A percentile compares a stretch with the other conserved stretches of the same genome.
Conservation (phyloP, 2,113 vertebrate genomes). For the Tursiops truncatus region DNA sequence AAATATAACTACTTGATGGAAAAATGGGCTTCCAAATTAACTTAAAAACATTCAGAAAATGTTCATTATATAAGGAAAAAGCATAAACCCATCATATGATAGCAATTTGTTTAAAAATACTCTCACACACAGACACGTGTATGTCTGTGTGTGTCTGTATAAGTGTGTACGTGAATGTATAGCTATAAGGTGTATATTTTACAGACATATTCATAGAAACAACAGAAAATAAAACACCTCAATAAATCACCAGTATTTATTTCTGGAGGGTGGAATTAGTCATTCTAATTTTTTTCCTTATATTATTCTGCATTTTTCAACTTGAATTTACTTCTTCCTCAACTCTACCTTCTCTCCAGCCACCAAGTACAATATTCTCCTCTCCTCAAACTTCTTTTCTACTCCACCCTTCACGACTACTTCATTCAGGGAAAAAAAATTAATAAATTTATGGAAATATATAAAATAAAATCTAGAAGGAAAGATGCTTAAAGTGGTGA, state of each 20-base stretch:
- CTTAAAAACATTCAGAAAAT: neutral
- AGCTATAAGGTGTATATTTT: neutral
- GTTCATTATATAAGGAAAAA: neutral
- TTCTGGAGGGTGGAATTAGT: neutral
- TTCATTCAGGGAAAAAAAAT: neutral
- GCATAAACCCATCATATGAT: neutral
- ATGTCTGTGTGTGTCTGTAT: neutral
- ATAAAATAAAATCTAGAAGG: neutral
- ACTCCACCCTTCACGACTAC: neutral
- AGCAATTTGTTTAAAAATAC: slow-evolving; percentile 2
- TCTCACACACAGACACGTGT: neutral
- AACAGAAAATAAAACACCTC: neutral
- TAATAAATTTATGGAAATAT: neutral
- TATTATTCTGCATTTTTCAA: neutral
- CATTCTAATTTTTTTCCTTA: neutral
- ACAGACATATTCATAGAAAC: neutral
- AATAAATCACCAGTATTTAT: neutral
- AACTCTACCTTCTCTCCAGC: neutral
- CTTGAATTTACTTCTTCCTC: neutral
- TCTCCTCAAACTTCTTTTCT: neutral
- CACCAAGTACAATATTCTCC: neutral
- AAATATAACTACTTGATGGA: neutral
- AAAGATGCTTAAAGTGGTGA: neutral
- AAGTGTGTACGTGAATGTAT: neutral
- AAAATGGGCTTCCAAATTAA: neutral